Percentiles rank a stretch among this genome's conserved stretches.
Evolutionary conservation across 2,888 invertebrate genomes (phyloP).

Genomic region (Eurois occulta): DNA sequence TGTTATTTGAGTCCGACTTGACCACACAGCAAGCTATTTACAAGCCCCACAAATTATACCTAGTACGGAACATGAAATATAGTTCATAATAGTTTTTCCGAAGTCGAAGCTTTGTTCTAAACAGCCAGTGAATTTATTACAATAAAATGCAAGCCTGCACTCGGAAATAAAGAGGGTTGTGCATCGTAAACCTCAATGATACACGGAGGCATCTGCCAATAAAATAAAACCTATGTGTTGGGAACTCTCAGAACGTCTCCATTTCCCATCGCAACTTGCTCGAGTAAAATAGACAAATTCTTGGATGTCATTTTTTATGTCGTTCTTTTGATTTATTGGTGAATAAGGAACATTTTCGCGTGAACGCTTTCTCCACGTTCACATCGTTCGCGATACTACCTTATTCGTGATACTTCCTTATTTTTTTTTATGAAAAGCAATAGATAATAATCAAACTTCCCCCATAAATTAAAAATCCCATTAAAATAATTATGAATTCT

Average conservation of each 20-base stretch:
- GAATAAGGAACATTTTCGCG: conserved; percentile 27
- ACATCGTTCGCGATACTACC: not conserved
- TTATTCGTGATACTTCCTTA: not conserved
- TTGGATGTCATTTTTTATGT: conserved; percentile 54
- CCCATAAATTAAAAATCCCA: conserved; percentile 43
- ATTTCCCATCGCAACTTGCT: conserved; percentile 68
- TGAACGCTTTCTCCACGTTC: conserved; percentile 15
- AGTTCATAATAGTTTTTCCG: conserved; percentile 63
- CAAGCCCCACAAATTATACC: conserved; percentile 41
- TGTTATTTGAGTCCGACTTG: not conserved
- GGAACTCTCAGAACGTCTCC: conserved; percentile 77
- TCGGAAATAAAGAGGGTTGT: conserved; percentile 83
- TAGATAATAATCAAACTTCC: conserved; percentile 45
- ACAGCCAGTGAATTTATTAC: conserved; percentile 71
- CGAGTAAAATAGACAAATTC: conserved; percentile 61
- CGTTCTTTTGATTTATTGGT: conserved; percentile 27
- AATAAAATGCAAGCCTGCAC: conserved; percentile 73
- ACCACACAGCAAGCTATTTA: conserved; percentile 22
- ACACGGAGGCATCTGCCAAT: conserved; percentile 82
- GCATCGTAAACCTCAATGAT: conserved; percentile 86
- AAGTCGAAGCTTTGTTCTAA: conserved; percentile 67
- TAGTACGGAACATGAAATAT: conserved; percentile 49
- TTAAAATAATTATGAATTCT: conserved; percentile 57
- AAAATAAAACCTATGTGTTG: conserved; percentile 83
- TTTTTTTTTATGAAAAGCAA: not conserved